Base-by-base conservation (phyloP, 2,113 vertebrate species). In the Daboia siamensis region DNA sequence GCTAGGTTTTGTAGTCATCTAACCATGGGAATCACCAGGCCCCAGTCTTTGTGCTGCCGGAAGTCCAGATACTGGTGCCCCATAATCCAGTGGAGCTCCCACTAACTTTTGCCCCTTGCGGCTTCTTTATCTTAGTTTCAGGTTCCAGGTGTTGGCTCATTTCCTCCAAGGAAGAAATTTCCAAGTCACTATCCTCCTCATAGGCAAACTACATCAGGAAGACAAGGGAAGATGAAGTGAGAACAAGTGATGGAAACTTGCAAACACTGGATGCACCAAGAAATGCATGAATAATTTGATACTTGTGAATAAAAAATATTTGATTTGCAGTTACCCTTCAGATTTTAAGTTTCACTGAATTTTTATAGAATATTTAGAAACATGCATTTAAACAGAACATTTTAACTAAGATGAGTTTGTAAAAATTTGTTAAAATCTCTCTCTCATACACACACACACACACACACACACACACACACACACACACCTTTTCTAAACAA, bases 151-250 rank as follows among this genome's bases (percentile, higher is more conserved):
- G 93, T 55, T 94, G 94, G 0, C 96, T 91, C 29, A 97, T 88
- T 89, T 98, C 96, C 91, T 97, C 96, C 80, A 97, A 95, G 13
- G 96, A 97, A 1, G 97, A 97, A 88, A 96, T 90, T 7, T 97
- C 98, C 57, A 94, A 87, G 92, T 97, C 97, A 15, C 97, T 97
- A 11, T 96, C 95, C 48, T 96, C 95, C 52, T 95, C 96, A 26
- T 96, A 97, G 20, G 94, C 95, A 55, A 93, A 59, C 97, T 97
- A 92, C 15, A 85, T 90, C n/a, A 1, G 4, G 84, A n/a, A 88
- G n/a, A 86, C n/a, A 20, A 90, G 57, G 33, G 20, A 0, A 33
- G 89, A 85, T 2, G 55, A 29, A 87, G 48, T 29, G 56, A 33
- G 39, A 39, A 24, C 24, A 74, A 39, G n/a, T 26, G 6, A 11